A percentile compares a stretch with the other conserved stretches of the same genome.
These are phyloP conservation scores for Diadophis punctatus DNA, from an alignment of 2,113 vertebrate genomes.

Conservation along the genomic window DNA sequence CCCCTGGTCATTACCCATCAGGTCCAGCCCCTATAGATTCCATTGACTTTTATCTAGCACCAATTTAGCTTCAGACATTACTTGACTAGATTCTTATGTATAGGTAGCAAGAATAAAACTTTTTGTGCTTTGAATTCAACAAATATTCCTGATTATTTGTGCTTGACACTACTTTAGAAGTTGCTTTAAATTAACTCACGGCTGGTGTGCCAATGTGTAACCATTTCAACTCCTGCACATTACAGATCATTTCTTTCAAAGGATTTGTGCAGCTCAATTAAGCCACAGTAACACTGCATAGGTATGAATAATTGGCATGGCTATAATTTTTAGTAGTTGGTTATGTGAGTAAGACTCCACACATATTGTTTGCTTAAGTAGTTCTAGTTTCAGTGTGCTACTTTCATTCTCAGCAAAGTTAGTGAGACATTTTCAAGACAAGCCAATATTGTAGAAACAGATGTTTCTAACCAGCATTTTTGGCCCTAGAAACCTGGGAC, in stretches of 20 bases:
- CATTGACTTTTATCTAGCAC: not conserved
- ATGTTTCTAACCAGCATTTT: not conserved
- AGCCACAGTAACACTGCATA: not conserved
- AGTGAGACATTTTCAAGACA: not conserved
- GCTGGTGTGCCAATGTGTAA: not conserved
- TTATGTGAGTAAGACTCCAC: not conserved
- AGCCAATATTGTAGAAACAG: not conserved
- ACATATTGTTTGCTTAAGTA: not conserved
- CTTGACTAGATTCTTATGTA: not conserved
- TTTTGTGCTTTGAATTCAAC: not conserved
- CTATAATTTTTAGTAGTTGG: not conserved
- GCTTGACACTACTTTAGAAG: not conserved
- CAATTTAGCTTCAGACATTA: not conserved
- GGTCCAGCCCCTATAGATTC: not conserved
- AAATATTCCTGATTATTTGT: not conserved
- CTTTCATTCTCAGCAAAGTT: not conserved
- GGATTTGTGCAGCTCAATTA: not conserved
- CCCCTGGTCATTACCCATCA: not conserved
- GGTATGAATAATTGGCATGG: not conserved
- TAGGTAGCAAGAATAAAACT: not conserved
- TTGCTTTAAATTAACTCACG: not conserved
- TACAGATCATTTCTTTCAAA: not conserved
- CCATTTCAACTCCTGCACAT: not conserved
- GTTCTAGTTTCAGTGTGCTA: not conserved
- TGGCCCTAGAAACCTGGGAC: not conserved